These are phyloP conservation scores for Chymomyza costata DNA, from an alignment of 1,140 invertebrate species.

Conservation along the genomic window DNA sequence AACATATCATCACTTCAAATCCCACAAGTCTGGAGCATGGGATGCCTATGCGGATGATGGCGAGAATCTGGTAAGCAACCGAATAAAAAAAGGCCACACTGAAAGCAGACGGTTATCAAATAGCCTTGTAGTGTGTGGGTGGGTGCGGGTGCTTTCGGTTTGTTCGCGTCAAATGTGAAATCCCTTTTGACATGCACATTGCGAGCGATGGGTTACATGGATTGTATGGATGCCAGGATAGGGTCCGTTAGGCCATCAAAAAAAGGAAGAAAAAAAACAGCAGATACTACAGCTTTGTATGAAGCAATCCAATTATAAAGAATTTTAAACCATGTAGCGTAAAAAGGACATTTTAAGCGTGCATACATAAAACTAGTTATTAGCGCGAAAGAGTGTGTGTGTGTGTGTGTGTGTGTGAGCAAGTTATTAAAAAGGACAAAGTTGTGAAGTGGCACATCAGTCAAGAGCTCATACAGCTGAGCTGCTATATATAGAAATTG, in stretches of 20 bases:
- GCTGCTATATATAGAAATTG: slow-evolving; percentile 61
- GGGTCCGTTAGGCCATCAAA: slow-evolving; percentile 49
- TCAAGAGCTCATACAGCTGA: slow-evolving; percentile 65
- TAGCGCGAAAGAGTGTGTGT: slow-evolving; percentile 59
- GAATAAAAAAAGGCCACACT: background rate
- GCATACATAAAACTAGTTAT: slow-evolving; percentile 43
- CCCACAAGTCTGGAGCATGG: slow-evolving; percentile 21
- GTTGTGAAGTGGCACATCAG: slow-evolving; percentile 64
- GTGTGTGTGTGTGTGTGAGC: slow-evolving; percentile 33
- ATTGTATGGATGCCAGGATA: too few relatives aligned
- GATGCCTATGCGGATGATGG: slow-evolving; percentile 10
- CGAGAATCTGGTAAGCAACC: background rate
- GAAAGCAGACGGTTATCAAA: background rate
- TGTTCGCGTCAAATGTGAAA: slow-evolving; percentile 71
- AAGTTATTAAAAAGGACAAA: slow-evolving; percentile 70
- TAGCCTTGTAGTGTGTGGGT: background rate
- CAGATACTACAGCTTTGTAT: slow-evolving; percentile 42
- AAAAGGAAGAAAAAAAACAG: too few relatives aligned
- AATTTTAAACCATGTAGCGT: slow-evolving; percentile 72
- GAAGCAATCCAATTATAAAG: slow-evolving; percentile 68
- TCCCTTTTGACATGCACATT: slow-evolving; percentile 64
- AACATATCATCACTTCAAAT: slow-evolving; percentile 66
- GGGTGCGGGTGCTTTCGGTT: slow-evolving; percentile 41
- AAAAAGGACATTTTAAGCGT: slow-evolving; percentile 65
- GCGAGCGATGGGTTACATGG: too few relatives aligned